Conservation (phyloP, 2,113 vertebrate genomes). For the Ahaetulla prasina region DNA sequence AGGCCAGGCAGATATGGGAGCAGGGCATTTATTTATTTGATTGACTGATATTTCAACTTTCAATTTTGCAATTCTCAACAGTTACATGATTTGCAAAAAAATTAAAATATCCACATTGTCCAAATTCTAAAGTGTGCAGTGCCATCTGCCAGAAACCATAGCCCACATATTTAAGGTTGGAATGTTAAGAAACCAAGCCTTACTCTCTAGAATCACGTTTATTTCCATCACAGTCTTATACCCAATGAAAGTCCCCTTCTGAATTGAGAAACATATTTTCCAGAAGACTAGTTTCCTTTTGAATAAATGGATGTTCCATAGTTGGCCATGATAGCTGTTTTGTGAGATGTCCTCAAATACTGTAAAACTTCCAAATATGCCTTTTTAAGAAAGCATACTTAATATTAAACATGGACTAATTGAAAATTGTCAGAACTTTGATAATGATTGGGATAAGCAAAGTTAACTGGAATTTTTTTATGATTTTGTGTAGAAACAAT, state of each 20-base stretch:
- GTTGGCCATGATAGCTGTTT: neutral
- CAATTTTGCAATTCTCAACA: neutral
- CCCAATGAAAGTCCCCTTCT: neutral
- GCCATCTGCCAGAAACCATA: neutral
- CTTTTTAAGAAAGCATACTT: neutral
- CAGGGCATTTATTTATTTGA: neutral
- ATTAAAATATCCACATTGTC: neutral
- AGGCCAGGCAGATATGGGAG: neutral
- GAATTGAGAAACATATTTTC: neutral
- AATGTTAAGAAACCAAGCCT: neutral
- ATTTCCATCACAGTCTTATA: neutral
- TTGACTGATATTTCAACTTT: neutral
- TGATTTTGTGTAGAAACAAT: neutral
- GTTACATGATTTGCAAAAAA: neutral
- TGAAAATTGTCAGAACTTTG: neutral
- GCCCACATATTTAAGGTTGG: neutral
- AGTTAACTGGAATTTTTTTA: conserved; percentile 19
- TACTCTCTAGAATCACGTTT: neutral
- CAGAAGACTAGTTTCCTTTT: neutral
- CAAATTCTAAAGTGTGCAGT: neutral
- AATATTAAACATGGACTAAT: neutral
- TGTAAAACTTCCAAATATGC: neutral
- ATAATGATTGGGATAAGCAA: neutral
- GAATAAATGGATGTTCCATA: neutral
- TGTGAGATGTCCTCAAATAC: neutral